phyloP scores from a whole-genome alignment of 1,140 invertebrate genomes.

The Brachionus rotundiformis region DNA sequence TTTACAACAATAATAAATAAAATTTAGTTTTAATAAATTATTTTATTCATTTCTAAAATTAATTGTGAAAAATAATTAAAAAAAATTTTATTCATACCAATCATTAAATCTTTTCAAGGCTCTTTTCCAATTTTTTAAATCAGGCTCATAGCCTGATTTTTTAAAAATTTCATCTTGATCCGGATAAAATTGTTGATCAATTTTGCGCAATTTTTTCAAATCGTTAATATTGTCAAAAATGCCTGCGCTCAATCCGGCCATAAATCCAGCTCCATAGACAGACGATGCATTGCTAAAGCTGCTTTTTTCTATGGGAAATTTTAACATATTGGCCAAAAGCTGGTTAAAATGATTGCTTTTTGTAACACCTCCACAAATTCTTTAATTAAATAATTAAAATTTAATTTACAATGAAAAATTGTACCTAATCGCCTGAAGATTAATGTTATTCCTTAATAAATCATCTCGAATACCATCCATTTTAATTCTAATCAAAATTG shows the following conservation, averaged over 20 bases:
- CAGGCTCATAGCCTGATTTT: background rate
- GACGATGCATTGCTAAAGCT: conserved; percentile 40
- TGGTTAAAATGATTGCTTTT: conserved; percentile 29
- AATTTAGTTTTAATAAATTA: too few species aligned
- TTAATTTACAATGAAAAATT: background rate
- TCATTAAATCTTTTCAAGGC: background rate
- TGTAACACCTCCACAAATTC: conserved; percentile 2
- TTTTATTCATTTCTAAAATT: background rate
- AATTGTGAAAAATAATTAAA: conserved; percentile 37
- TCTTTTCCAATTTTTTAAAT: conserved; percentile 17
- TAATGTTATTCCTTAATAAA: background rate
- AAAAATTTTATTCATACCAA: background rate
- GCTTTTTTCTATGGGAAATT: conserved; percentile 4
- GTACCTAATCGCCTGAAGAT: background rate
- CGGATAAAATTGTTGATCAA: background rate
- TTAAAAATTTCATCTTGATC: background rate
- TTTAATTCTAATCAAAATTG: conserved; percentile 3
- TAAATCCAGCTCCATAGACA: background rate
- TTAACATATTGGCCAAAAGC: conserved; percentile 10
- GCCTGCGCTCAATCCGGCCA: background rate
- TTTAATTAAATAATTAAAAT: background rate
- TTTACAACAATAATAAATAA: background rate
- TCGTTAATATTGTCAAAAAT: background rate
- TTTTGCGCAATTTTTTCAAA: background rate
- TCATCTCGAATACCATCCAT: conserved; percentile 7